Base-by-base conservation (phyloP, 2,797 vertebrate species). In the Salarias fasciatus region DNA sequence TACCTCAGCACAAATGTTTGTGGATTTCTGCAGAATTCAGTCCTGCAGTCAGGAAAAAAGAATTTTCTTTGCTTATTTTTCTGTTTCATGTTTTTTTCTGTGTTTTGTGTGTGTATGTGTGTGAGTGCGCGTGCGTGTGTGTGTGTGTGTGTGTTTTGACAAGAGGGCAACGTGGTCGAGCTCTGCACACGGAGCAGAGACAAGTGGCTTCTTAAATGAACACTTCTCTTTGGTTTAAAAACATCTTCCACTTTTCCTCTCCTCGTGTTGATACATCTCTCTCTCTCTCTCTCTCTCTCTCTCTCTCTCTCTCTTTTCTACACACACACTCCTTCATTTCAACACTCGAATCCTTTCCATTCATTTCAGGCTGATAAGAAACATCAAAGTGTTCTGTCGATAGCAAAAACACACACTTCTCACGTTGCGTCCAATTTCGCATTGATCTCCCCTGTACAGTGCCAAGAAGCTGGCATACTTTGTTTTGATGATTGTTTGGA, bases 401-500 rank as follows among this genome's bases (percentile, higher is more conserved):
- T 79, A 47, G 44, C 72, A 53, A 75, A 78, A 70, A 67, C 53
- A 67, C 59, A 74, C 62, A 68, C 53, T 77, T 63, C 48, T 77
- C 68, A 50, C 37, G 70, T 75, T 79, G 44, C 0, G 31, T 81
- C 84, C 72, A 75, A 74, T 81, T 86, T 80, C 66, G 44, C 53
- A 66, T 77, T 71, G 79, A 81, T 82, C 45, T 67, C 37, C 30
- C 51, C 41, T 11, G 9, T 47, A 4, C 56, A 11, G 45, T 69
- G 74, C 62, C 66, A 79, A 53, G 24, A 59, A 79, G 57, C 80
- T 77, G 70, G 53, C 60, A 61, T 42, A 63, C 70, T 81, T 78
- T 79, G 64, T 81, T 82, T 76, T 83, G 56, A 71, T 77, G 73
- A 73, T 63, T 74, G 71, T 76, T 77, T 83, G 73, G 72, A 84